These are phyloP conservation scores for Drosophila nasuta DNA, from an alignment of 1,140 invertebrate genomes.

Conservation along the genomic window DNA sequence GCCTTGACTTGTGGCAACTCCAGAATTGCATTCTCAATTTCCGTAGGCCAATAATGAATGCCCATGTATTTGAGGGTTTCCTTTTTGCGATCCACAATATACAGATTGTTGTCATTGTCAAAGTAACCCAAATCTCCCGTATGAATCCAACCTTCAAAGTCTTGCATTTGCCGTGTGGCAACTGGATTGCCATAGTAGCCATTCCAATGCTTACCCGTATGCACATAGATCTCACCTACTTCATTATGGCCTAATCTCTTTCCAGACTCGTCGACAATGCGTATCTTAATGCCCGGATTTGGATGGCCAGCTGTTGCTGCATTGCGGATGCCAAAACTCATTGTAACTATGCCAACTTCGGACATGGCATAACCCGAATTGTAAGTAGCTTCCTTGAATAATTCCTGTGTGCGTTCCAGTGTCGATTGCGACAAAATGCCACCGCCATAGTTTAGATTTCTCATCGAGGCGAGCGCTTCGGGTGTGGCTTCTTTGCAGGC, in stretches of 20 bases:
- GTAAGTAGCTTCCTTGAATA: conserved; percentile 21
- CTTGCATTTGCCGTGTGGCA: conserved; percentile 86
- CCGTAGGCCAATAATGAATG: conserved; percentile 30
- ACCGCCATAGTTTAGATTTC: conserved; percentile 21
- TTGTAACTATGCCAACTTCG: conserved; percentile 27
- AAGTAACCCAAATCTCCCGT: conserved; percentile 38
- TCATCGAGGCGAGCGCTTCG: conserved; percentile 14
- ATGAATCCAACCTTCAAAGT: conserved; percentile 84
- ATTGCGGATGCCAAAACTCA: conserved; percentile 26
- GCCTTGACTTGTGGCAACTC: conserved; percentile 30
- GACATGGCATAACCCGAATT: conserved; percentile 30
- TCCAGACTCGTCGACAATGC: conserved; percentile 68
- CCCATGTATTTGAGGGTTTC: conserved; percentile 31
- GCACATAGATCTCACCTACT: conserved; percentile 80
- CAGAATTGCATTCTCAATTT: conserved; percentile 33
- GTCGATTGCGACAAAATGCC: conserved; percentile 9
- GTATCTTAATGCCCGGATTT: conserved; percentile 28
- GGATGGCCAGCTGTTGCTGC: conserved; percentile 30
- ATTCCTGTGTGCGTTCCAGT: conserved; percentile 6
- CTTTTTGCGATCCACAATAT: conserved; percentile 35
- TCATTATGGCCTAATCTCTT: conserved; percentile 62
- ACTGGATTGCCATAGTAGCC: conserved; percentile 85
- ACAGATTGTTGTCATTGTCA: conserved; percentile 16
- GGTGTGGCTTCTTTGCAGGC: conserved; percentile 30
- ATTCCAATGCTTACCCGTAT: conserved; percentile 57